Evolutionary conservation across 2,113 vertebrate species (phyloP).

Genomic region (Corythornis madagascariensis): DNA sequence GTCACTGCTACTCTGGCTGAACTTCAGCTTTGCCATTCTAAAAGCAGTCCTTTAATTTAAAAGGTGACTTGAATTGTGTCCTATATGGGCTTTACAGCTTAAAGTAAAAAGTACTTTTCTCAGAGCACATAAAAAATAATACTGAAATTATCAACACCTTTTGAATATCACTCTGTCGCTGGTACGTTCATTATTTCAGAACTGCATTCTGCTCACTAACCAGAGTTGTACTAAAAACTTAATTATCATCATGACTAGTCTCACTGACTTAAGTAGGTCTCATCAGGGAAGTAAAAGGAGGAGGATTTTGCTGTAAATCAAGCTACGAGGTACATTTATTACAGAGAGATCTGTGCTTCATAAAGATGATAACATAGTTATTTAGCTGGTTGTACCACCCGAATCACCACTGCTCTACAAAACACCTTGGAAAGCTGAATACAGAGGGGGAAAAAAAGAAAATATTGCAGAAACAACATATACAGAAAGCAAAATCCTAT

Average conservation of each 20-base stretch:
- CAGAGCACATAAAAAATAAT: neutral
- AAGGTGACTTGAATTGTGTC: neutral
- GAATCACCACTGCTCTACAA: neutral
- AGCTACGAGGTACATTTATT: conserved; percentile 45
- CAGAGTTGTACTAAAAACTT: conserved; percentile 65
- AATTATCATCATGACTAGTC: conserved; percentile 64
- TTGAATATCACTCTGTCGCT: neutral
- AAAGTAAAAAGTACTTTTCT: neutral
- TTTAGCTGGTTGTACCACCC: neutral
- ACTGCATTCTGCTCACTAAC: conserved; percentile 50
- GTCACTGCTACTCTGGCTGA: conserved; percentile 20
- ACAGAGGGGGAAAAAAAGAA: neutral
- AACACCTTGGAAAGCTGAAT: neutral
- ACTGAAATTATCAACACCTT: neutral
- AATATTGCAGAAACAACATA: neutral
- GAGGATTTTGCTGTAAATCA: conserved; percentile 60
- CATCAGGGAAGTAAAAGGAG: conserved; percentile 39
- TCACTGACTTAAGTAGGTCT: conserved; percentile 59
- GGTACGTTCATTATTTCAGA: conserved; percentile 14
- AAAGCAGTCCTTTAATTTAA: conserved; percentile 2
- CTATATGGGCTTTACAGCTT: neutral
- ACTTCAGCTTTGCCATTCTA: conserved; percentile 22
- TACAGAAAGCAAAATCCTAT: neutral
- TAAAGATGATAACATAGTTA: conserved; percentile 28
- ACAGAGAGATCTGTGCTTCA: conserved; percentile 25